Conservation (phyloP, 2,797 vertebrate species). For the Squalus acanthias region DNA sequence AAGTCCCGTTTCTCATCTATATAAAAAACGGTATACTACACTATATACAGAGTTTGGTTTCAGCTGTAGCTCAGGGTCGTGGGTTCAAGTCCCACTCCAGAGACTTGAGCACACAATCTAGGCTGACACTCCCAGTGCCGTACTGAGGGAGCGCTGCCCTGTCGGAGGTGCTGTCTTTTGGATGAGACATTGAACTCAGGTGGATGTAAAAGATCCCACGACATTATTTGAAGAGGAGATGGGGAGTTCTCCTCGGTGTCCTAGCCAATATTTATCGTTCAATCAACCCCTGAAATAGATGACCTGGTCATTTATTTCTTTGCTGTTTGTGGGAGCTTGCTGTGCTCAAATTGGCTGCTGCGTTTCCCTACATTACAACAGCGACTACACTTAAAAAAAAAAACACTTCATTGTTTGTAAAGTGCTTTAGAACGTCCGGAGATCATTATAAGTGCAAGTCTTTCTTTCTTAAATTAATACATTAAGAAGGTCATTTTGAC, state of each 20-base stretch:
- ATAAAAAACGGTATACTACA: not conserved
- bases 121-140: not conserved
- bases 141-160: not conserved
- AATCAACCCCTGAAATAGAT: not conserved
- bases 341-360: not conserved
- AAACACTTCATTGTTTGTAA: not conserved
- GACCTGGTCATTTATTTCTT: not conserved
- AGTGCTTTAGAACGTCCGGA: not conserved
- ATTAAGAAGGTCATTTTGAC: not conserved
- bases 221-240: not conserved
- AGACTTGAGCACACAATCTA: not conserved
- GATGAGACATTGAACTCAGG: not conserved
- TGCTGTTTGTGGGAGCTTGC: not conserved
- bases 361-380: not conserved
- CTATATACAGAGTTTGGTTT: not conserved
- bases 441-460: not conserved
- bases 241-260: not conserved
- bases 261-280: not conserved
- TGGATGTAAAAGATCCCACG: not conserved
- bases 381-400: not conserved
- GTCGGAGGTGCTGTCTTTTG: not conserved
- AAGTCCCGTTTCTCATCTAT: not conserved
- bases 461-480: not conserved
- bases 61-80: not conserved
- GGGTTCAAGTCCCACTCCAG: not conserved